These are phyloP conservation scores for Casuarius casuarius DNA, from an alignment of 2,113 vertebrate species.

Conservation along the genomic window DNA sequence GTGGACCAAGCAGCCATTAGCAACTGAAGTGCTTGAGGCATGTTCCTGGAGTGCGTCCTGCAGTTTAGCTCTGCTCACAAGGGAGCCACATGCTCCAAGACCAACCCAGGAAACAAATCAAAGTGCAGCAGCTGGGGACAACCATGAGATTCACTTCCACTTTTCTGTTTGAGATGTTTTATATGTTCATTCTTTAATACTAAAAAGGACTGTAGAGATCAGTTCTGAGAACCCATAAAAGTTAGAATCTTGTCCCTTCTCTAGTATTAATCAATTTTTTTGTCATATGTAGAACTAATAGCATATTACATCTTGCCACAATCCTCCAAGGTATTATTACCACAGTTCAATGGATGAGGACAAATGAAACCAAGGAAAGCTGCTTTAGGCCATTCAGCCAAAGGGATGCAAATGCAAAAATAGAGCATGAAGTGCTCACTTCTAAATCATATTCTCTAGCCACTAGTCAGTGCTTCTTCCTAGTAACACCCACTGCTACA, in stretches of 20 bases:
- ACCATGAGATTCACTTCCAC: not conserved
- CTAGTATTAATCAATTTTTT: slow-evolving; percentile 10
- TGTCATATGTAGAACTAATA: not conserved
- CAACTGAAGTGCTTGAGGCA: not conserved
- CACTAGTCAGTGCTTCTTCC: not conserved
- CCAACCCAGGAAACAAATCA: not conserved
- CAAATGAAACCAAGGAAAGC: not conserved
- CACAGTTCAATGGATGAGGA: not conserved
- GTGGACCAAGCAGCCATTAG: not conserved
- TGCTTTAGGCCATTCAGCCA: not conserved
- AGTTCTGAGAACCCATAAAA: not conserved
- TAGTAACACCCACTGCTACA: fast-evolving
- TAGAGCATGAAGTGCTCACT: not conserved
- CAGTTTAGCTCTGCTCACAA: not conserved
- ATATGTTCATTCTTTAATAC: not conserved
- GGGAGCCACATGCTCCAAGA: not conserved
- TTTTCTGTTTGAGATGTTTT: not conserved
- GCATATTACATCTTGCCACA: not conserved
- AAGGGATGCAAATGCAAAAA: not conserved
- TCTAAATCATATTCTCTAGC: not conserved
- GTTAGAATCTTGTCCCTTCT: not conserved
- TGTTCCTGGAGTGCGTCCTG: fast-evolving
- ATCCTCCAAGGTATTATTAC: not conserved
- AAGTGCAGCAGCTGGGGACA: not conserved
- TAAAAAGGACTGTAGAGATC: not conserved